Base-by-base conservation (phyloP, 2,797 vertebrate species). In the Hipposideros larvatus region DNA sequence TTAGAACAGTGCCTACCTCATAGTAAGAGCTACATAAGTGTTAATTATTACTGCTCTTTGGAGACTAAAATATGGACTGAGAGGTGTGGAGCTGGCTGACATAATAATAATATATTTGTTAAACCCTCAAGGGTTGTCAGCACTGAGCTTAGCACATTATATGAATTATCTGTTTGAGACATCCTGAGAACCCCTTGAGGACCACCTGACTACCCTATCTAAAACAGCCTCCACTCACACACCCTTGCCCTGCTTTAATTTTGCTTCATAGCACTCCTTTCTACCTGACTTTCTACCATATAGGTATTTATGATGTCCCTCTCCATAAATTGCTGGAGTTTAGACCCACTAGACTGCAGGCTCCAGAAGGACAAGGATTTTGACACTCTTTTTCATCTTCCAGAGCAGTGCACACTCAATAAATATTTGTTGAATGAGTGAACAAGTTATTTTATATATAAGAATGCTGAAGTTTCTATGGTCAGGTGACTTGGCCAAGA, bases 21-120 rank as follows among this genome's bases (percentile, higher is more conserved):
- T 24, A 78, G 43, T 74, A 86, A 90, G 28, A 77, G 53, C 82
- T 95, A 85, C 43, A 21, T 46, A 83, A 75, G 22, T 84, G 53
- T 97, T 94, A 14, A 91, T 80, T 88, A 84, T 89, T 79, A 79
- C 37, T 91, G 63, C 57, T 93, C 41, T 86, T 59, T 65, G 48
- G 31, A 94, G 70, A 89, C 78, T 59, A 83, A 92, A 96, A 87
- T 87, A 89, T 43, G 31, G 21, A 82, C 91, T 88, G 57, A 95
- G 57, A 87, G 53, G 15, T 65, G 75, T 88, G 55, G 22, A 34
- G 53, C 48, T 31, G 46, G 3, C 41, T 74, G 66, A 78, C 91
- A 48, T 48, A 70, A 91, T 74, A 91, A 70, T 73, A 26, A 78
- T 70, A 61, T 68, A 57, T 74, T 75, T 88, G 66, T 79, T 82